Evolutionary conservation across 2,888 invertebrate genomes (phyloP).

Genomic region (Conistra vaccinii): DNA sequence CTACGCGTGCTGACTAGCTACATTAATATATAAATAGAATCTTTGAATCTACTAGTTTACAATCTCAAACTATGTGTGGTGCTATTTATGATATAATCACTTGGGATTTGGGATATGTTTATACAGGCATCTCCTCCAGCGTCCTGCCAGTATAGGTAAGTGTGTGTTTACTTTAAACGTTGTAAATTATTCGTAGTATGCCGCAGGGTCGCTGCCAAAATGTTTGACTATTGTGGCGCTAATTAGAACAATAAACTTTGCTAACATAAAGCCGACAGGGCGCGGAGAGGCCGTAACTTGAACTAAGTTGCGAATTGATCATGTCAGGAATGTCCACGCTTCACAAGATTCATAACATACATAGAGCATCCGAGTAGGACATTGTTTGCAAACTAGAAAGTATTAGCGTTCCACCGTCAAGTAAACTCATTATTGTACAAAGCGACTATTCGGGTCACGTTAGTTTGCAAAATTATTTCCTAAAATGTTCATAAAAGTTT

Average conservation of each 20-base stretch:
- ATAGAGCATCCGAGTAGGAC: slow-evolving; percentile 7
- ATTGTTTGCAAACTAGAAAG: slow-evolving; percentile 55
- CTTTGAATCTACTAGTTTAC: slow-evolving; percentile 2
- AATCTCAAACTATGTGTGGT: neutral
- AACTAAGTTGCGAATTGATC: slow-evolving; percentile 41
- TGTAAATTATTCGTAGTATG: slow-evolving; percentile 46
- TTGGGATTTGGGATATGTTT: slow-evolving; percentile 30
- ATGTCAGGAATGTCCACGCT: slow-evolving; percentile 55
- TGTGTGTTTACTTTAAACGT: slow-evolving; percentile 40
- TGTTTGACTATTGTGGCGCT: slow-evolving; percentile 57
- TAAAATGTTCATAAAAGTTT: slow-evolving; percentile 20
- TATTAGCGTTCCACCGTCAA: slow-evolving; percentile 27
- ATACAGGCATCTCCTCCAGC: slow-evolving; percentile 9
- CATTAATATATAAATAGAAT: slow-evolving; percentile 12
- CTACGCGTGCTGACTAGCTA: too few species aligned
- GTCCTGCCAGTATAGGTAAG: slow-evolving; percentile 11
- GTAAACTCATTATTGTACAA: slow-evolving; percentile 18
- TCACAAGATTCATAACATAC: slow-evolving; percentile 37
- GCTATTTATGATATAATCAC: slow-evolving; percentile 21
- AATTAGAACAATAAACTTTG: slow-evolving; percentile 64
- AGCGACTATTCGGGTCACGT: slow-evolving; percentile 26
- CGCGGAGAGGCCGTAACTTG: slow-evolving; percentile 16
- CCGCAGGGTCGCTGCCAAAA: slow-evolving; percentile 43
- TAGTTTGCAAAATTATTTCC: slow-evolving; percentile 23
- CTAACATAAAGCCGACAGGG: slow-evolving; percentile 35